A percentile compares a stretch with the other conserved stretches of the same genome.
phyloP scores from a whole-genome alignment of 1,140 invertebrate genomes.

The Sitophilus oryzae region DNA sequence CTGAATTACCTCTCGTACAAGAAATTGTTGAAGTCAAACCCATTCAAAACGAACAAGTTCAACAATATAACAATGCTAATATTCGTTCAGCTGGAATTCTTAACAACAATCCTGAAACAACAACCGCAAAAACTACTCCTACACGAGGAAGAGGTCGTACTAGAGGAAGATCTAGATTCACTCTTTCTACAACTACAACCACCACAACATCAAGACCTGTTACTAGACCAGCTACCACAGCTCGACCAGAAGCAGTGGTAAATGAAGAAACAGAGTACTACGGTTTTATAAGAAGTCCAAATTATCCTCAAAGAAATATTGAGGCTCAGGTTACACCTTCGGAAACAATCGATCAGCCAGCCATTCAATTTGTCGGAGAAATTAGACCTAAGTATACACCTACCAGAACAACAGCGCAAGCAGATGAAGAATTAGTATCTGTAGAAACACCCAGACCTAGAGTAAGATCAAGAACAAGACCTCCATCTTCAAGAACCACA shows the following conservation, averaged over 20 bases:
- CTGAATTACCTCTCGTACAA: constrained; percentile 6
- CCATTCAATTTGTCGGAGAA: constrained; percentile 39
- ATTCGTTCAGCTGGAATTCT: constrained; percentile 24
- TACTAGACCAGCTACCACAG: not conserved
- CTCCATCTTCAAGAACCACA: constrained; percentile 23
- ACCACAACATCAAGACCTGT: constrained; percentile 32
- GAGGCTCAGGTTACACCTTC: constrained; percentile 3
- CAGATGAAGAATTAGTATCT: constrained; percentile 11
- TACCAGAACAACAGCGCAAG: not conserved
- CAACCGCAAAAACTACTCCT: constrained; percentile 1
- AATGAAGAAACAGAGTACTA: constrained; percentile 39
- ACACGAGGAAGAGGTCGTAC: constrained; percentile 17
- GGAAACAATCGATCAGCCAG: constrained; percentile 7
- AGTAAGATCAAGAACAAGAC: constrained; percentile 32
- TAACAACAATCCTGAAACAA: constrained; percentile 18
- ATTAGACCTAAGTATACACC: constrained; percentile 37
- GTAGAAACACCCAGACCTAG: constrained; percentile 26
- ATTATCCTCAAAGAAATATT: constrained; percentile 24
- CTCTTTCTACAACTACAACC: constrained; percentile 30
- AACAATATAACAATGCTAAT: constrained; percentile 22
- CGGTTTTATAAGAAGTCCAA: constrained; percentile 40
- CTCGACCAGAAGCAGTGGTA: constrained; percentile 5
- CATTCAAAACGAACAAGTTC: constrained; percentile 11
- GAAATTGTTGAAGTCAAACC: constrained; percentile 12
- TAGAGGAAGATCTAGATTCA: constrained; percentile 37